Percentiles rank a stretch among this genome's conserved stretches.
Conservation (phyloP, 2,888 invertebrate genomes). For the Elysia crispata region DNA sequence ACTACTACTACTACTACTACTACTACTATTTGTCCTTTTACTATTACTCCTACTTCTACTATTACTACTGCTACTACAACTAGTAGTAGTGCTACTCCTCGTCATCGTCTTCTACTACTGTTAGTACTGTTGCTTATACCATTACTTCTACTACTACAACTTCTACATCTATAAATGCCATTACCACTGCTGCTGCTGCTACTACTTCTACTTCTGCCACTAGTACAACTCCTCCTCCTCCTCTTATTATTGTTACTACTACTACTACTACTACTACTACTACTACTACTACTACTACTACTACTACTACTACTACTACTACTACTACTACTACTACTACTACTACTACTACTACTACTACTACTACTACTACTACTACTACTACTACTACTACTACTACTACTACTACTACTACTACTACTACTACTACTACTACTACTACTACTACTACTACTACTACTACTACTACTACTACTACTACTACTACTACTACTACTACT, state of each 20-base stretch:
- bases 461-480: conserved; percentile 31
- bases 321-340: conserved; percentile 25
- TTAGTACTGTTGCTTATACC: too few relatives aligned
- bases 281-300: too few relatives aligned
- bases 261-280: conserved; percentile 42
- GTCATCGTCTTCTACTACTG: too few relatives aligned
- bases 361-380: conserved; percentile 25
- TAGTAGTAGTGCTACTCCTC: too few relatives aligned
- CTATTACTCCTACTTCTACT: too few relatives aligned
- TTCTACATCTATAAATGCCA: conserved; percentile 23
- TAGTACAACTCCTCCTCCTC: conserved; percentile 34
- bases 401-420: conserved; percentile 35
- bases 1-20: conserved; percentile 17
- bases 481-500: conserved; percentile 30
- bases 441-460: conserved; percentile 24
- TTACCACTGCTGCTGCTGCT: conserved; percentile 28
- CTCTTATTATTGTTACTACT: conserved; percentile 40
- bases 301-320: too few relatives aligned
- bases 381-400: conserved; percentile 30
- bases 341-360: not conserved
- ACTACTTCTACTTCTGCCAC: conserved; percentile 22
- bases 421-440: conserved; percentile 37
- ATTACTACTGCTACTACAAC: too few relatives aligned
- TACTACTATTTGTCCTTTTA: too few relatives aligned
- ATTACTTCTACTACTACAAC: conserved; percentile 35